Evolutionary conservation across 2,888 invertebrate genomes (phyloP), one percentile per base, ranked within the genome.

Genomic region (Ametastegia equiseti): DNA sequence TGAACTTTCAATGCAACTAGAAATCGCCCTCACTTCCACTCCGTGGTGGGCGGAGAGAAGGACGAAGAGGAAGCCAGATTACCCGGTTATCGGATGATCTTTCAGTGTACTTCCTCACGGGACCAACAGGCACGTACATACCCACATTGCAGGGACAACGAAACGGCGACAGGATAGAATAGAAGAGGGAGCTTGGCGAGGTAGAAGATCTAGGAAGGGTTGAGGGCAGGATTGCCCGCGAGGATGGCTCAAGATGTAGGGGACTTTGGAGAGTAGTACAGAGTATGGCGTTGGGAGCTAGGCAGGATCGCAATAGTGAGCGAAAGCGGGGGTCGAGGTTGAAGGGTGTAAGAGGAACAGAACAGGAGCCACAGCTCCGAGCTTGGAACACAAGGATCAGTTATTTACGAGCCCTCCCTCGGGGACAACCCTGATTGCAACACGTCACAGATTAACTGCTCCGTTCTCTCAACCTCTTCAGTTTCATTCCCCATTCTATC

Each of bases 361-460:
- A 50, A 65, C 54, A 30, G 50, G 33, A 50, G 47, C 79, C 78
- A 71, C 79, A 69, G 47, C 80, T 81, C 81, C 47, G 50, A 73
- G 79, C 47, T 33, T 27, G 78, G 80, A 82, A 82, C 81, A 82
- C 80, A 80, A 80, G 81, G 83, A 83, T 84, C 83, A 83, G 83
- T 84, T 84, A 84, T 83, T 84, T 84, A 84, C 84, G 82, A 81
- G 82, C 81, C 47, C 57, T 82, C 84, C 82, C 85, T 77, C 82
- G 80, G 84, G 84, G 84, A 85, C 82, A 84, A 82, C 82, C 84
- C 85, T 86, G 85, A 86, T 86, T 86, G 85, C 85, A 86, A 84
- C 84, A 83, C 85, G 84, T 86, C 83, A 84, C 83, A 83, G 83
- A 84, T 85, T 86, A 86, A 85, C 84, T 84, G 71, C 67, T 78